Conservation (phyloP, 2,888 invertebrate genomes). For the Neelides folsomi region DNA sequence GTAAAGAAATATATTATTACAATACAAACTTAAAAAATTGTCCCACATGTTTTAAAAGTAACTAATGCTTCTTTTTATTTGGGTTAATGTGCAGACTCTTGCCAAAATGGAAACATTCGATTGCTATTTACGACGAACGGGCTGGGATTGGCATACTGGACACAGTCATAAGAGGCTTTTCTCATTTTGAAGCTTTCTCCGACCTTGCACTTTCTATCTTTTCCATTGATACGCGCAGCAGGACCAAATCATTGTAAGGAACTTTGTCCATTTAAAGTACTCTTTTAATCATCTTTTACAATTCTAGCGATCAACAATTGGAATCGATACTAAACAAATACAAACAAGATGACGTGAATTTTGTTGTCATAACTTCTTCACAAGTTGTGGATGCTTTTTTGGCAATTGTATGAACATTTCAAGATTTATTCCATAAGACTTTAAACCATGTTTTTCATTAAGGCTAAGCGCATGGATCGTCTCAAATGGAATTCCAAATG, state of each 20-base stretch:
- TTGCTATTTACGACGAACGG: constrained; percentile 58
- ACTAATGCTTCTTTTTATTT: no score
- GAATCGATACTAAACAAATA: constrained; percentile 20
- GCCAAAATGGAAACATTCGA: constrained; percentile 52
- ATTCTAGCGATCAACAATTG: constrained; percentile 20
- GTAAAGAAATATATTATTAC: no score
- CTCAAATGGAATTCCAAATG: constrained; percentile 62
- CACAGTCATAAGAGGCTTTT: constrained; percentile 14
- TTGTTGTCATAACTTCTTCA: constrained; percentile 20
- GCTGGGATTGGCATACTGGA: constrained; percentile 41
- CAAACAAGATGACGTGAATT: constrained; percentile 13
- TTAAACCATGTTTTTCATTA: constrained; percentile 1
- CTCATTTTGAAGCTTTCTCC: constrained; percentile 5
- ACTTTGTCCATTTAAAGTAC: background rate
- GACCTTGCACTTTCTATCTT: constrained; percentile 19
- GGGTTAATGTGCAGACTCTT: constrained; percentile 4
- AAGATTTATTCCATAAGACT: background rate
- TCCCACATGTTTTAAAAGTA: no score
- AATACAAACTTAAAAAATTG: no score
- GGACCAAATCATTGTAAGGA: constrained; percentile 17
- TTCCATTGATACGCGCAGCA: constrained; percentile 23
- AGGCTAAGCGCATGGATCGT: constrained; percentile 52
- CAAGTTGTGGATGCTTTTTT: constrained; percentile 21
- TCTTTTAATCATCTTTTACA: background rate
- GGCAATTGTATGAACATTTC: constrained; percentile 16